Evolutionary conservation across 1,140 invertebrate genomes (phyloP).

Genomic region (Penaeus chinensis): DNA sequence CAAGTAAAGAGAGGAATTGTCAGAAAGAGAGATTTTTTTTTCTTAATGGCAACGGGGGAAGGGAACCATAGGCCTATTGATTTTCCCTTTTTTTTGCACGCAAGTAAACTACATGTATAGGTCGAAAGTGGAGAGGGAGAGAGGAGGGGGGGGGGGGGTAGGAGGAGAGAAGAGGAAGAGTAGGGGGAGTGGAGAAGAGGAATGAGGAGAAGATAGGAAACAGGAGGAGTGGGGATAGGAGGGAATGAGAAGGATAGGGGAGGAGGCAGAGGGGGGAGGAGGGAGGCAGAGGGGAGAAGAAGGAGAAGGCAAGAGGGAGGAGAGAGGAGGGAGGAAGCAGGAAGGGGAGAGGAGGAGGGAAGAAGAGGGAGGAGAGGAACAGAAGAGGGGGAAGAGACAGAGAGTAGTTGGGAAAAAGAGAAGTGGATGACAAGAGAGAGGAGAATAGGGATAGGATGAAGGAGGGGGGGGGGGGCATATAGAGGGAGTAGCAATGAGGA

Average conservation of each 20-base stretch:
- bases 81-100: slow-evolving; percentile 53
- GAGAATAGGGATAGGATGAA: no score
- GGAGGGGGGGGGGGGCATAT: no score
- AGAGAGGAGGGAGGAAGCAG: background rate
- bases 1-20: background rate
- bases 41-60: slow-evolving; percentile 47
- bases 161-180: background rate
- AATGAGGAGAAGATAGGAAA: background rate
- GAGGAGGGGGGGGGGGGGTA: background rate
- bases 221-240: background rate
- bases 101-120: slow-evolving; percentile 45
- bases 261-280: background rate
- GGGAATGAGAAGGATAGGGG: background rate
- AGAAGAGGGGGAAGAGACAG: background rate
- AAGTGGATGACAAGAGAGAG: no score
- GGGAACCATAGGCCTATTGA: slow-evolving; percentile 43
- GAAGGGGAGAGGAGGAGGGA: background rate
- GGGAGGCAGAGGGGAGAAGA: background rate
- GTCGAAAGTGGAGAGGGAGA: background rate
- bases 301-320: slow-evolving; percentile 1
- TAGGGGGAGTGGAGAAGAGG: background rate
- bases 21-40: slow-evolving; percentile 44
- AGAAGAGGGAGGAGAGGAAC: background rate
- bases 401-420: no score
- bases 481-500: slow-evolving; percentile 5